A percentile compares a stretch with the other conserved stretches of the same genome.
Evolutionary conservation across 1,140 invertebrate genomes (phyloP).

Genomic region (Drosophila rufa): DNA sequence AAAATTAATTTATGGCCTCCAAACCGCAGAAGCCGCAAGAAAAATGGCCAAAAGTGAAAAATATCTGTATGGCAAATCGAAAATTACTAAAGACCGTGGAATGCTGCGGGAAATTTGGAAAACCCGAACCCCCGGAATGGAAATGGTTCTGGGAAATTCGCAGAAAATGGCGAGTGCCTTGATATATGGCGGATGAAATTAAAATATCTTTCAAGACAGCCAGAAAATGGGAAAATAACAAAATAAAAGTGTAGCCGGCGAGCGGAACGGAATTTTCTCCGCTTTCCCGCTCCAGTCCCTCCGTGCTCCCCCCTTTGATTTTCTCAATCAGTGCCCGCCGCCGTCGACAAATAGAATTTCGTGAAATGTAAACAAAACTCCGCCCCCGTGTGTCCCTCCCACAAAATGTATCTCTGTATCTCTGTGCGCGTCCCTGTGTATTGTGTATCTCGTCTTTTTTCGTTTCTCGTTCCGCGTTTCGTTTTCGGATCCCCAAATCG

Average conservation of each 20-base stretch:
- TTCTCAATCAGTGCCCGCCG: conserved; percentile 69
- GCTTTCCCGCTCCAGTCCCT: not conserved
- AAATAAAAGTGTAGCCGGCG: conserved; percentile 24
- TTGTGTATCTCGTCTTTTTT: conserved; percentile 37
- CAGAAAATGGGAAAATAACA: conserved; percentile 28
- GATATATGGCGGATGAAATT: conserved; percentile 61
- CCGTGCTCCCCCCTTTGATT: conserved; percentile 10
- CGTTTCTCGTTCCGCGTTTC: conserved; percentile 26
- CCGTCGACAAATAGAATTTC: conserved; percentile 83
- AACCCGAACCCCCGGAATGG: conserved; percentile 18
- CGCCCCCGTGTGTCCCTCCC: conserved; percentile 72
- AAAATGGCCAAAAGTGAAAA: conserved; percentile 52
- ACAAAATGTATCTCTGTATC: conserved; percentile 48
- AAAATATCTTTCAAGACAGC: conserved; percentile 78
- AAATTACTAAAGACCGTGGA: conserved; percentile 24
- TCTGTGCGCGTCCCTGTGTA: conserved; percentile 35
- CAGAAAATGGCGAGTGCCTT: conserved; percentile 70
- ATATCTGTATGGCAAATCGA: conserved; percentile 24
- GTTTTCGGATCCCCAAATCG: conserved; percentile 24
- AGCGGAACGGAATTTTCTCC: conserved; percentile 27
- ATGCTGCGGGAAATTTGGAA: conserved; percentile 35
- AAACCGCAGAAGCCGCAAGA: conserved; percentile 49
- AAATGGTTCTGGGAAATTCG: conserved; percentile 45
- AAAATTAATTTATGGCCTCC: conserved; percentile 80
- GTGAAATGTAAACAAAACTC: conserved; percentile 85